Base-by-base conservation (phyloP, 1,140 invertebrate genomes). In the Anoplophora glabripennis region DNA sequence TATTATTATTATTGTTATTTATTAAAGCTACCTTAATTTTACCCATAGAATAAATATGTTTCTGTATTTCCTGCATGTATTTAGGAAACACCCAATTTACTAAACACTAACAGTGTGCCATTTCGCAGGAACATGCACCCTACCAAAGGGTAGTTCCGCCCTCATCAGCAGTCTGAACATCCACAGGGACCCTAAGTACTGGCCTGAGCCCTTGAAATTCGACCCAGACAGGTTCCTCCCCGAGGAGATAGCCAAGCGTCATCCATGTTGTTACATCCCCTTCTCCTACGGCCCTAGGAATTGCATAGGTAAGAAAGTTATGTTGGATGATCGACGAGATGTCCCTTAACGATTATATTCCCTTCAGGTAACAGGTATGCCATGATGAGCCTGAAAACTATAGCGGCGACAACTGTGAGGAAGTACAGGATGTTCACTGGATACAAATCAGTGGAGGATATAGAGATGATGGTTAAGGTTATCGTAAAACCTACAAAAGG, bases 211-310 rank as follows among this genome's bases (percentile, higher is more conserved):
- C 3, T 77, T 84, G 12, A 72, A 71, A 42, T 87, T 85, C 66
- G 76, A 86, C 68, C 86, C 86, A 0, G 83, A 86, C 38, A 73
- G 84, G 64, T 87, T 87, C 74, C 63, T 80, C 9, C 78, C 80
- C 8, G 75, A 78, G 64, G 76, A 78, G 48, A 64, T 63, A 0
- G 59, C 63, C 36, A 64, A 75, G 38, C 68, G 78, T 63, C 67
- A 79, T 61, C 75, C 76, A 0, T 80, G 74, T 54, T 75, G 76
- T 4, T 85, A 80, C 58, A 60, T 84, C 28, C 82, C 83, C 10
- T 86, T 86, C 65, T 83, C 81, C 35, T 81, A 77, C 35, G 84
- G 84, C n/a, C 76, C 78, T 1, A 71, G 84, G 64, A 84, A 83
- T 65, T 85, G 84, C 61, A 81, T 85, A 40, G 84, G 81, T 66